Evolutionary conservation across 2,797 vertebrate genomes (phyloP), one percentile per base, ranked within the genome.

Genomic region (Ctenopoma kingsleyae): DNA sequence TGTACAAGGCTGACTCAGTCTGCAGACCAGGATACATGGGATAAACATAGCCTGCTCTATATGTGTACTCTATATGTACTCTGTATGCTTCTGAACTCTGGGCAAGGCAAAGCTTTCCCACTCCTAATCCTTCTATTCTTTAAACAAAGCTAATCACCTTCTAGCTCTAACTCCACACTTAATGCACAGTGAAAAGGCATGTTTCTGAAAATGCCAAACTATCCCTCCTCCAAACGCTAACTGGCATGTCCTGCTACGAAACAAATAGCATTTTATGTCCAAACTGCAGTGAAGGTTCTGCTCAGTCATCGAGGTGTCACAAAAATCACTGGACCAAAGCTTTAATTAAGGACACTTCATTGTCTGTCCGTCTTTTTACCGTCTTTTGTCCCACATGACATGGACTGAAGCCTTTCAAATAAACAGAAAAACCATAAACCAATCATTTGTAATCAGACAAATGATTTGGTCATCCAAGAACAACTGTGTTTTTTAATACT

Each of bases 1-100:
- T 51, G 51, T 66, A 55, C 64, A 58, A 60, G 44, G 38, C 38
- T 35, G 55, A 73, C 67, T 73, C 55, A 0, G 59, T 67, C 43
- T 70, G 41, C 23, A 66, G 66, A 78, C 72, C 71, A 83, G 74
- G 65, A 70, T 55, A 70, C 13, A 67, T 50, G 46, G 50, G 75
- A 63, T 61, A 58, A 55, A 10, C n/a, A 5, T 48, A 4, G 65
- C 16, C 22, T 5, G 5, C 15, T 32, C 27, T 64, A 10, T 16
- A 20, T 6, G 41, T 43, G 5, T 46, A 8, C 16, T 7, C 32
- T 6, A 47, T 16, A 13, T 3, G 51, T 2, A 23, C 23, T 23
- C 23, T 4, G 27, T 30, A 46, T 46, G 5, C n/a, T 20, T 46
- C 8, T 19, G n/a, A 46, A 46, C 43, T 10, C 8, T 10, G 43